phyloP scores from a whole-genome alignment of 2,888 invertebrate species.

The Meiosimyza platycephala region DNA sequence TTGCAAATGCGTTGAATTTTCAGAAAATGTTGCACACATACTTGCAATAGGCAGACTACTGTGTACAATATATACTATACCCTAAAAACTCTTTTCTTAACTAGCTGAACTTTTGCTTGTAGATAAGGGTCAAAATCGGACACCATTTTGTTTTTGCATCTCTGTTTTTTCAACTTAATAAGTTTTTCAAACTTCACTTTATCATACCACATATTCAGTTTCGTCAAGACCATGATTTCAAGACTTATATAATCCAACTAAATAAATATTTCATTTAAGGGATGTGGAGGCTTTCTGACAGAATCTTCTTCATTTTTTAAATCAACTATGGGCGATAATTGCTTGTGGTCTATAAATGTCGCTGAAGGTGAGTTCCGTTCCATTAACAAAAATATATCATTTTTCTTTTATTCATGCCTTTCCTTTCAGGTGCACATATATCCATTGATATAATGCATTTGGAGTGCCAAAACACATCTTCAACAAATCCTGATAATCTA shows the following conservation, averaged over 20 bases:
- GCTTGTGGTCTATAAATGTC: slow-evolving; percentile 50
- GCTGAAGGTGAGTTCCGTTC: slow-evolving; percentile 42
- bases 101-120: too few relatives aligned
- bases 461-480: slow-evolving; percentile 50
- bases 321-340: slow-evolving; percentile 50
- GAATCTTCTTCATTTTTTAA: slow-evolving; percentile 50
- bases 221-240: slow-evolving; percentile 17
- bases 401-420: not conserved
- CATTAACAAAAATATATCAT: slow-evolving; percentile 14
- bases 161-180: too few relatives aligned
- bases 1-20: too few relatives aligned
- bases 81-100: too few relatives aligned
- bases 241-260: not conserved
- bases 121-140: too few relatives aligned
- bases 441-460: slow-evolving; percentile 53
- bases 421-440: slow-evolving; percentile 47
- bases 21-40: too few relatives aligned
- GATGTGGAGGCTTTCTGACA: slow-evolving; percentile 51
- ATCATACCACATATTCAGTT: not conserved
- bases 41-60: too few relatives aligned
- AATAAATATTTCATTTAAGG: not conserved
- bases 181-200: too few relatives aligned
- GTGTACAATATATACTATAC: too few relatives aligned
- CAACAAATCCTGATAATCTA: not conserved
- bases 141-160: too few relatives aligned